These are phyloP conservation scores for Altica lythri DNA, from an alignment of 2,888 invertebrate genomes.

Conservation along the genomic window DNA sequence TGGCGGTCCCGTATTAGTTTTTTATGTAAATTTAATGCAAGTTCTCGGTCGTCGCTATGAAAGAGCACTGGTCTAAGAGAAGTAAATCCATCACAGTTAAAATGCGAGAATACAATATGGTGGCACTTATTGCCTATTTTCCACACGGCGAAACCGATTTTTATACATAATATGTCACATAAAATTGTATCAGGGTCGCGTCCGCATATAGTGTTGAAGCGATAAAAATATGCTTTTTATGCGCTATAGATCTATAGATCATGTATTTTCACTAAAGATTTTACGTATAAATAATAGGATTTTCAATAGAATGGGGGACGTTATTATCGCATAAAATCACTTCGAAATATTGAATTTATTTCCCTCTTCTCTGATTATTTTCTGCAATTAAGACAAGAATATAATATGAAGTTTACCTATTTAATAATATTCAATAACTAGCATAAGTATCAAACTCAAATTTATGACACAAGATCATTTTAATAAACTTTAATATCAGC, in stretches of 20 bases:
- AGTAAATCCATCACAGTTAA: constrained; percentile 51
- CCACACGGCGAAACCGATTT: constrained; percentile 58
- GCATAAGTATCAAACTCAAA: too few species aligned
- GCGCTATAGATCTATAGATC: constrained; percentile 56
- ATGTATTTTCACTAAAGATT: constrained; percentile 50
- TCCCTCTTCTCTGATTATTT: too few species aligned
- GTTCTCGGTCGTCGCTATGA: constrained; percentile 40
- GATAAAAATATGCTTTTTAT: constrained; percentile 55
- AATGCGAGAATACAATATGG: constrained; percentile 53
- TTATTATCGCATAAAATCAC: neutral
- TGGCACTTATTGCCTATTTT: constrained; percentile 58
- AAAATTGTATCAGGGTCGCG: constrained; percentile 55
- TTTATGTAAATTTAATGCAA: constrained; percentile 44
- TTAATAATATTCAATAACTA: too few species aligned
- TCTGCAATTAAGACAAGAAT: too few species aligned
- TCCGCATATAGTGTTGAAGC: constrained; percentile 47
- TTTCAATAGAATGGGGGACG: constrained; percentile 9
- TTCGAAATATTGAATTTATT: too few species aligned
- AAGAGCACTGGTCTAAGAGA: constrained; percentile 41
- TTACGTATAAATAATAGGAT: constrained; percentile 53
- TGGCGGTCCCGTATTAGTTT: constrained; percentile 45
- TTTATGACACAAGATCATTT: too few species aligned
- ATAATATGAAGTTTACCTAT: too few species aligned
- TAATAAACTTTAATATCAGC: too few species aligned
- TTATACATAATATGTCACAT: constrained; percentile 59